A percentile compares a stretch with the other conserved stretches of the same genome.
Evolutionary conservation across 1,140 invertebrate species (phyloP).

Genomic region (Propsilocerus akamusi): DNA sequence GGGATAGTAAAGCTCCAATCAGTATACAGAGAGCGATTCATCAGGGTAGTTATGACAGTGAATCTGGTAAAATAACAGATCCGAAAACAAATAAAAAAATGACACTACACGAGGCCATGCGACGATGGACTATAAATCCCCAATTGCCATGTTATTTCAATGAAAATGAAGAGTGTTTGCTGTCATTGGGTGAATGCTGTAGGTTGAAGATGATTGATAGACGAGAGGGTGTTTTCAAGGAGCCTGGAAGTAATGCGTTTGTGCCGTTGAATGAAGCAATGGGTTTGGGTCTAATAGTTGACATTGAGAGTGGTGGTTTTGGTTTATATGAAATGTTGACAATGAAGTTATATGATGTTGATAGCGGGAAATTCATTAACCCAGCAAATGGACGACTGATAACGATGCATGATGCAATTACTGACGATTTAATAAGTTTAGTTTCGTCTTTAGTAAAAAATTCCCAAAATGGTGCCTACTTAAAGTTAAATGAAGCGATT

Average conservation of each 20-base stretch:
- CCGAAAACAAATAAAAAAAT: conserved; percentile 53
- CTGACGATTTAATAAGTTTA: conserved; percentile 64
- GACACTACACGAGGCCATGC: conserved; percentile 67
- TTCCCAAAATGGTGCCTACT: conserved; percentile 42
- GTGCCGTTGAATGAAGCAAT: conserved; percentile 53
- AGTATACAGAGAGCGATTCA: conserved; percentile 72
- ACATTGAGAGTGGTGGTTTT: conserved; percentile 66
- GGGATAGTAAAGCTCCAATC: conserved; percentile 63
- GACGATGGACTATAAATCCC: conserved; percentile 58
- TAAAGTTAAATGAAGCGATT: conserved; percentile 58
- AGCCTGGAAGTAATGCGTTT: conserved; percentile 41
- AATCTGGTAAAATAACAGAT: conserved; percentile 64
- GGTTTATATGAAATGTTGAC: conserved; percentile 63
- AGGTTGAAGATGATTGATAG: conserved; percentile 67
- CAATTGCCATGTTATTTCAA: conserved; percentile 64
- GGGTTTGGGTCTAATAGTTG: conserved; percentile 56
- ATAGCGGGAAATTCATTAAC: conserved; percentile 57
- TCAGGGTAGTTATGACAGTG: conserved; percentile 66
- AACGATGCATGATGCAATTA: conserved; percentile 59
- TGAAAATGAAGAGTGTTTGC: conserved; percentile 41
- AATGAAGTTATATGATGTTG: conserved; percentile 61
- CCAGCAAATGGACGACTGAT: conserved; percentile 58
- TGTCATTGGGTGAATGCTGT: conserved; percentile 59
- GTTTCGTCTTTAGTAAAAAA: conserved; percentile 61
- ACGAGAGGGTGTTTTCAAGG: conserved; percentile 54